These are phyloP conservation scores for Characodon lateralis DNA, from an alignment of 2,797 vertebrate species.

Conservation along the genomic window DNA sequence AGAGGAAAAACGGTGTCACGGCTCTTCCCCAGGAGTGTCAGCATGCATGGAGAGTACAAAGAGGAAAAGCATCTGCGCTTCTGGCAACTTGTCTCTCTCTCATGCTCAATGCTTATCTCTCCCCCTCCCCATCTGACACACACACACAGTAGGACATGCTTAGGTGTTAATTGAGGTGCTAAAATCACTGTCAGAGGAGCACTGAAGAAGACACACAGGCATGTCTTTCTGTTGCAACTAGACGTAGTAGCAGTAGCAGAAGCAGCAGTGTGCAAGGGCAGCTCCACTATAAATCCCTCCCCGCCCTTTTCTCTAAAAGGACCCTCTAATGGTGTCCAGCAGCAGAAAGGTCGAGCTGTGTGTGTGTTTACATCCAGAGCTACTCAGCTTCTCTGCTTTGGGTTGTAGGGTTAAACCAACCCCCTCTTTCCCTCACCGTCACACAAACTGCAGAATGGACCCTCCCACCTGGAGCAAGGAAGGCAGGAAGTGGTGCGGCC, in stretches of 20 bases:
- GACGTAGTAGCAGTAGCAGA: background rate
- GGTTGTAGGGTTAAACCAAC: slow-evolving; percentile 65
- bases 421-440: slow-evolving; percentile 10
- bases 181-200: slow-evolving; percentile 43
- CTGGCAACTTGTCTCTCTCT: slow-evolving; percentile 50
- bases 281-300: slow-evolving; percentile 1
- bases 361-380: slow-evolving; percentile 32
- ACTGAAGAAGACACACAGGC: slow-evolving; percentile 18
- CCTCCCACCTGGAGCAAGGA: slow-evolving; percentile 51
- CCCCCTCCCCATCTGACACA: slow-evolving; percentile 7
- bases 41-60: slow-evolving; percentile 69
- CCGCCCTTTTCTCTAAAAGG: background rate
- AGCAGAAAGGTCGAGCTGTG: slow-evolving; percentile 24
- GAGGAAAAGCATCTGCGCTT: slow-evolving; percentile 70
- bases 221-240: background rate
- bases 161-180: slow-evolving; percentile 68
- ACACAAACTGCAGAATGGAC: slow-evolving; percentile 45
- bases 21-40: slow-evolving; percentile 63
- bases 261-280: background rate
- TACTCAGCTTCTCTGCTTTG: slow-evolving; percentile 14
- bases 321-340: slow-evolving; percentile 48
- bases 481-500: slow-evolving; percentile 49
- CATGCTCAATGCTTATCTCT: background rate
- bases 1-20: slow-evolving; percentile 69
- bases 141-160: slow-evolving; percentile 42